Percentiles rank a stretch among this genome's conserved stretches.
These are phyloP conservation scores for Circus cinereus DNA, from an alignment of 2,797 vertebrate species.

Conservation along the genomic window DNA sequence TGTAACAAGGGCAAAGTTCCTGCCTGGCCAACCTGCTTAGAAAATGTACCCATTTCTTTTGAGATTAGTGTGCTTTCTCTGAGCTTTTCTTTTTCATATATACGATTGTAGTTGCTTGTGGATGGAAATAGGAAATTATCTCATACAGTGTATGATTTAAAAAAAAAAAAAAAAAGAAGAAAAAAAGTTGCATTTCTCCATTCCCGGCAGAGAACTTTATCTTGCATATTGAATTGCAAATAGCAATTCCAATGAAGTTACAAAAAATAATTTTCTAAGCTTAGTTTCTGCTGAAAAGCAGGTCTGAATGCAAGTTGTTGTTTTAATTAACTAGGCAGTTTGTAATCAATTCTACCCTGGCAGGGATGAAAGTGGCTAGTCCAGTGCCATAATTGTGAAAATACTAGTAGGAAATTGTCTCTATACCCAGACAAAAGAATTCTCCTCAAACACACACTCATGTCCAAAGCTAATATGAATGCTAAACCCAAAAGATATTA, in stretches of 20 bases:
- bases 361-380: conserved; percentile 2
- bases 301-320: neutral
- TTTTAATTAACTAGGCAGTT: conserved; percentile 42
- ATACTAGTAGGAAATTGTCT: neutral
- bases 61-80: neutral
- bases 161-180: neutral
- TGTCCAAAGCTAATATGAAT: conserved; percentile 20
- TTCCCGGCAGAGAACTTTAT: conserved; percentile 6
- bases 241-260: neutral
- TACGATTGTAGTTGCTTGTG: neutral
- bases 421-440: conserved; percentile 12
- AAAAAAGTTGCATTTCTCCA: neutral
- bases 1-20: neutral
- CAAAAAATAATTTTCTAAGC: conserved; percentile 9
- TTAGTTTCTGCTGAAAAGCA: conserved; percentile 14
- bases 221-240: conserved; percentile 19
- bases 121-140: conserved; percentile 6
- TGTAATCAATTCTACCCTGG: conserved; percentile 27
- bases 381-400: neutral
- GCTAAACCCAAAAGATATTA: neutral
- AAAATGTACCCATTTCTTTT: neutral
- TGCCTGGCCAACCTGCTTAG: neutral
- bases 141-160: neutral
- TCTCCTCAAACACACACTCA: neutral
- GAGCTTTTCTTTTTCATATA: neutral